Conservation (phyloP, 2,113 vertebrate species). For the Pelecanus crispus region DNA sequence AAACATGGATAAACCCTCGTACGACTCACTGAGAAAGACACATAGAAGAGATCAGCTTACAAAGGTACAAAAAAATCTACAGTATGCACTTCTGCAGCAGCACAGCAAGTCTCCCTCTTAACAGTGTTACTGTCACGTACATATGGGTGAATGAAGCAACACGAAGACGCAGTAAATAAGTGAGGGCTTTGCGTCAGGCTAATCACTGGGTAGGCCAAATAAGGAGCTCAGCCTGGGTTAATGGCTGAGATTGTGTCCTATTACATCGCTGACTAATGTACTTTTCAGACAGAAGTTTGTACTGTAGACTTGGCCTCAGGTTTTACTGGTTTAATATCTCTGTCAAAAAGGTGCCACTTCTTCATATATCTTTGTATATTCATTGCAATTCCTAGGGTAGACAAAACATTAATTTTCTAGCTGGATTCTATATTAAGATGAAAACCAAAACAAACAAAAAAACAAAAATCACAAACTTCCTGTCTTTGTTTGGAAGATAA, state of each 20-base stretch:
- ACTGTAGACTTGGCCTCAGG: background rate
- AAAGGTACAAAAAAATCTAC: background rate
- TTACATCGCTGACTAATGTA: background rate
- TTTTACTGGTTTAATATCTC: conserved; percentile 10
- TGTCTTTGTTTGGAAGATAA: background rate
- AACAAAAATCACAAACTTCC: background rate
- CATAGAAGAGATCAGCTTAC: background rate
- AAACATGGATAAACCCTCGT: background rate
- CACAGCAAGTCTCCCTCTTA: background rate
- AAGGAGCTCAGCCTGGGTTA: background rate
- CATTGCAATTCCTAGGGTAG: background rate
- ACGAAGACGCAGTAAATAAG: accelerated
- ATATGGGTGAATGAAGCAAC: background rate
- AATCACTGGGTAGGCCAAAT: background rate
- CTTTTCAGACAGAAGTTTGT: background rate
- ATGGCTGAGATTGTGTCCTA: background rate
- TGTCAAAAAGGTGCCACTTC: background rate
- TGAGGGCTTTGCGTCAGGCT: background rate
- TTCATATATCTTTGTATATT: background rate
- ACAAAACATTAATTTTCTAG: background rate
- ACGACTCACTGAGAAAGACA: background rate
- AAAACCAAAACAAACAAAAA: background rate
- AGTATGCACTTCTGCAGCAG: background rate
- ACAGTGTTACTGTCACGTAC: background rate
- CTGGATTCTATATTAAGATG: background rate